phyloP scores from a whole-genome alignment of 35 echinoderm and acorn worm species.

The Diadema setosum region DNA sequence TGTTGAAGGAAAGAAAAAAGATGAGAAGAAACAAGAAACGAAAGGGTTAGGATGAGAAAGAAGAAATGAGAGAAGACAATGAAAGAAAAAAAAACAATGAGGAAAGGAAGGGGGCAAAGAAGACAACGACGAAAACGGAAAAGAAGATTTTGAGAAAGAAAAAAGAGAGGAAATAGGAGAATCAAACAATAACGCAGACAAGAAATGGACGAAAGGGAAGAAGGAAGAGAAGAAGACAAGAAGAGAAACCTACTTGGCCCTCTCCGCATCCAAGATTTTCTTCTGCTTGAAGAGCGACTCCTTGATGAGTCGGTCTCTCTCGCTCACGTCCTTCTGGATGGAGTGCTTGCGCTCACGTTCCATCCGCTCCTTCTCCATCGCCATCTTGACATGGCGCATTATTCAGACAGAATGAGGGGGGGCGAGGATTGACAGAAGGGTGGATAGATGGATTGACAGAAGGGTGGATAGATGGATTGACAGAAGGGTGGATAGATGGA shows the following conservation, averaged over 20 bases:
- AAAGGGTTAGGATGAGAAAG: no score
- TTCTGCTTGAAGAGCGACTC: background rate
- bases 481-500: no score
- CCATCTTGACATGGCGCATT: background rate
- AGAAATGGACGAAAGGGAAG: background rate
- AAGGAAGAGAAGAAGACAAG: no score
- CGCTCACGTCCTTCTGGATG: background rate
- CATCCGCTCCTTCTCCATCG: background rate
- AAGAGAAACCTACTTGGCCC: background rate
- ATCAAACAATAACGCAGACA: background rate
- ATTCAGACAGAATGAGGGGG: no score
- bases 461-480: no score
- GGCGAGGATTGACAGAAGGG: no score
- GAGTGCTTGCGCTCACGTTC: background rate
- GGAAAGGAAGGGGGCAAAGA: background rate
- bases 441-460: no score
- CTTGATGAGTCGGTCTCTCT: slow-evolving; percentile 33
- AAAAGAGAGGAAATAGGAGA: background rate
- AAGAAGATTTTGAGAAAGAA: background rate
- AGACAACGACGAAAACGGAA: background rate
- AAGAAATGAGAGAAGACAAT: no score
- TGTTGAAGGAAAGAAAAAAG: no score
- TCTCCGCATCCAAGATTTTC: background rate
- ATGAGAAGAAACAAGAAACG: no score
- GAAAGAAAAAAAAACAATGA: background rate